A percentile compares a stretch with the other conserved stretches of the same genome.
phyloP scores from a whole-genome alignment of 2,888 invertebrate species.

The Colletes collaris region DNA sequence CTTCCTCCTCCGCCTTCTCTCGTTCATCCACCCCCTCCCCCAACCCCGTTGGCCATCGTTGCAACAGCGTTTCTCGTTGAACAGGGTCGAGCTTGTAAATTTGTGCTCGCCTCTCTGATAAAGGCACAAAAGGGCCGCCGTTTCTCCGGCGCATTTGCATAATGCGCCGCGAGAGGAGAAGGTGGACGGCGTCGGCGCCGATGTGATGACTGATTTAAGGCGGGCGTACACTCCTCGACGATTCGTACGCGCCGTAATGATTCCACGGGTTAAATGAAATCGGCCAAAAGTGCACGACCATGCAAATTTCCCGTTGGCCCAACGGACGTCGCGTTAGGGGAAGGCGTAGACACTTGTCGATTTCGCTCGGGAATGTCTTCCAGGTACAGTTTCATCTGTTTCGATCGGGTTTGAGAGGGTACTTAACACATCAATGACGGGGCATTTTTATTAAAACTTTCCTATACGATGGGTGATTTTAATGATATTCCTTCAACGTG shows the following conservation, averaged over 20 bases:
- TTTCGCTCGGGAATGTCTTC: not conserved
- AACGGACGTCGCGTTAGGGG: no score
- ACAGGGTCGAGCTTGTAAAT: constrained; percentile 77
- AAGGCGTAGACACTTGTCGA: not conserved
- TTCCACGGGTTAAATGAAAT: constrained; percentile 40
- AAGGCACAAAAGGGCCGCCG: constrained; percentile 76
- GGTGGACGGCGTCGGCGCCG: constrained; percentile 45
- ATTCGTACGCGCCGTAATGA: constrained; percentile 30
- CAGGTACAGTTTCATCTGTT: no score
- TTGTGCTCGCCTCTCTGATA: constrained; percentile 75
- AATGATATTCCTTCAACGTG: no score
- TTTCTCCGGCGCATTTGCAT: constrained; percentile 64
- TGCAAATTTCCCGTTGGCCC: not conserved
- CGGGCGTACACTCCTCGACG: not conserved
- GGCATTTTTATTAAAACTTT: no score
- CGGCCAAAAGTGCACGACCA: constrained; percentile 29
- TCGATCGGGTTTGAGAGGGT: no score
- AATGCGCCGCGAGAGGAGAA: constrained; percentile 52
- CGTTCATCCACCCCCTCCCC: not conserved
- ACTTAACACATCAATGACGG: no score
- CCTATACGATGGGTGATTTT: no score
- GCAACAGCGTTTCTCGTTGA: constrained; percentile 39
- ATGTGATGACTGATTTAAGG: constrained; percentile 67
- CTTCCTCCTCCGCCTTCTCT: not conserved
- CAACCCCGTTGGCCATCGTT: not conserved